Evolutionary conservation across 2,113 vertebrate genomes (phyloP).

Genomic region (Neopipo cinnamomea): DNA sequence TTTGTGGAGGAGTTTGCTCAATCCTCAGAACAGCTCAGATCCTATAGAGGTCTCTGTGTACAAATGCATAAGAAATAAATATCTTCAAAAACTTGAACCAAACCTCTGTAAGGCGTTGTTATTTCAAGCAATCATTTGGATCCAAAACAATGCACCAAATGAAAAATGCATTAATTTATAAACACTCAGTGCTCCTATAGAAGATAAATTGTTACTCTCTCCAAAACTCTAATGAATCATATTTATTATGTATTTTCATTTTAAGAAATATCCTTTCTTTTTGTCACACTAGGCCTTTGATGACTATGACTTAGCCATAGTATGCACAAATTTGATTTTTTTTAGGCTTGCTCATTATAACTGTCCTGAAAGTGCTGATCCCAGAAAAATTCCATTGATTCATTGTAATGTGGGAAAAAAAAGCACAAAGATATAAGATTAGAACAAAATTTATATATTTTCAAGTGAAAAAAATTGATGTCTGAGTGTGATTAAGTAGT

Average conservation of each 20-base stretch:
- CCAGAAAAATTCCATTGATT: not conserved
- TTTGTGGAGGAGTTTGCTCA: not conserved
- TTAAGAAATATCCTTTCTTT: not conserved
- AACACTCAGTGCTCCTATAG: not conserved
- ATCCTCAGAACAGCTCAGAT: not conserved
- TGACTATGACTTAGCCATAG: not conserved
- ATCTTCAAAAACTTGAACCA: not conserved
- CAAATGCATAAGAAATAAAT: not conserved
- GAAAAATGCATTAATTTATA: slow-evolving; percentile 36
- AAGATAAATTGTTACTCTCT: slow-evolving; percentile 11
- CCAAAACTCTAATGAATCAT: not conserved
- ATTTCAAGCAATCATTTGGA: not conserved
- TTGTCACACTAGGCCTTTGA: not conserved
- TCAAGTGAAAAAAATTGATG: not conserved
- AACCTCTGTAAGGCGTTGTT: not conserved
- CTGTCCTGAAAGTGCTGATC: not conserved
- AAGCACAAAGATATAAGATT: not conserved
- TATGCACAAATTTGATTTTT: not conserved
- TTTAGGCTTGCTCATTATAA: not conserved
- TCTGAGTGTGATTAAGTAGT: not conserved
- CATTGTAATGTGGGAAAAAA: not conserved
- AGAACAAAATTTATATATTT: not conserved
- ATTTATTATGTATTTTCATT: not conserved
- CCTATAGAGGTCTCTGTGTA: not conserved
- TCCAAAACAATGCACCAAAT: not conserved